These are phyloP conservation scores for Aphaenogaster rudis DNA, from an alignment of 1,140 invertebrate genomes.

Conservation along the genomic window DNA sequence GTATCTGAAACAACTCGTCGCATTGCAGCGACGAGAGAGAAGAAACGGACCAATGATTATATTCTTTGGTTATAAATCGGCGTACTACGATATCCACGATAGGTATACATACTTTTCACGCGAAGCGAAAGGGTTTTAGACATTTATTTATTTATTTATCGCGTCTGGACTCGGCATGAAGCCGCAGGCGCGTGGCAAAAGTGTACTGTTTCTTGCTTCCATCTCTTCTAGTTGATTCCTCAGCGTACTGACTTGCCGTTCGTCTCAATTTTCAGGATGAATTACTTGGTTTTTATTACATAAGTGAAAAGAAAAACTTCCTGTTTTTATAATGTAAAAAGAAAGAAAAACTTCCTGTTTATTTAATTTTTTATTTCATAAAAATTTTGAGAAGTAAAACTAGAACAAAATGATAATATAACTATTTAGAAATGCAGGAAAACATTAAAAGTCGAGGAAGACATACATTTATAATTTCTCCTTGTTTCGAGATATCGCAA, in stretches of 20 bases:
- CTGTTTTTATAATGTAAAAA: background rate
- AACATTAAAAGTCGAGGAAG: background rate
- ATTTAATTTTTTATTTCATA: background rate
- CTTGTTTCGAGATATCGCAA: constrained; percentile 4
- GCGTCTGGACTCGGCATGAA: constrained; percentile 45
- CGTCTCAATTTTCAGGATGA: background rate
- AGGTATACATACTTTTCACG: constrained; percentile 16
- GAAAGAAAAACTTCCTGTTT: background rate
- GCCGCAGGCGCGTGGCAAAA: constrained; percentile 24
- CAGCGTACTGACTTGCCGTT: background rate
- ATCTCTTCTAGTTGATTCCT: background rate
- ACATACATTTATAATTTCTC: background rate
- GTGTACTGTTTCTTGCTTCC: constrained; percentile 26
- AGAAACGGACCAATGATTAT: constrained; percentile 58
- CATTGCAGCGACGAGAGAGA: background rate
- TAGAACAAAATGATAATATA: background rate
- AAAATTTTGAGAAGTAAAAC: background rate
- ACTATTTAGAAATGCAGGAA: background rate
- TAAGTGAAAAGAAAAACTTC: too few species aligned
- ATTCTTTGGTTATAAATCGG: constrained; percentile 50
- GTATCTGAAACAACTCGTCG: constrained; percentile 23
- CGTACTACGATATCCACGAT: background rate
- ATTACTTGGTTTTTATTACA: background rate
- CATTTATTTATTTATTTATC: constrained; percentile 71
- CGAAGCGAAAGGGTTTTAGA: background rate